phyloP scores from a whole-genome alignment of 2,888 invertebrate species.

The Meta bourneti region DNA sequence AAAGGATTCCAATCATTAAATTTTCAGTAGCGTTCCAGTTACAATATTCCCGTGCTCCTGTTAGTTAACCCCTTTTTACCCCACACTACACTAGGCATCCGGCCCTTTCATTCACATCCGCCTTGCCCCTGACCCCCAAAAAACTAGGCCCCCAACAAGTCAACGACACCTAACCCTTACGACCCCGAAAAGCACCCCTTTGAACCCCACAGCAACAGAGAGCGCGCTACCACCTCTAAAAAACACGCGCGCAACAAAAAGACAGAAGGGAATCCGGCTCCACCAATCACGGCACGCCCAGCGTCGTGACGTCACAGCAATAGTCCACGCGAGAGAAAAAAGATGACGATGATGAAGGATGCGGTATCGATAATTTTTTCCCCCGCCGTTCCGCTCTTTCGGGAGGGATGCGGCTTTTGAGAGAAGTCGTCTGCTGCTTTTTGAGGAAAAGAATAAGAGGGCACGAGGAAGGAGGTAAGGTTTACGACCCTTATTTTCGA shows the following conservation, averaged over 20 bases:
- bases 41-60: not conserved
- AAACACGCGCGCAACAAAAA: conserved; percentile 5
- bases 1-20: not conserved
- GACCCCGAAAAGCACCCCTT: conserved; percentile 33
- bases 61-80: conserved; percentile 32
- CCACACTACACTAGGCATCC: conserved; percentile 46
- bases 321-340: conserved; percentile 49
- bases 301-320: conserved; percentile 48
- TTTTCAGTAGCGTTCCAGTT: not conserved
- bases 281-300: conserved; percentile 42
- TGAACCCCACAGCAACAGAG: conserved; percentile 28
- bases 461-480: conserved; percentile 63
- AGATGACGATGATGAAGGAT: conserved; percentile 60
- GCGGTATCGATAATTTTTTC: conserved; percentile 59
- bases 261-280: conserved; percentile 23
- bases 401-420: conserved; percentile 25
- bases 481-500: conserved; percentile 64
- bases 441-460: conserved; percentile 6
- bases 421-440: conserved; percentile 31
- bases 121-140: conserved; percentile 70
- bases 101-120: conserved; percentile 65
- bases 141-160: conserved; percentile 55
- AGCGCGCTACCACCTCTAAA: conserved; percentile 44
- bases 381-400: not conserved
- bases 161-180: conserved; percentile 68